phyloP scores from a whole-genome alignment of 2,113 vertebrate species.

The Cyanocitta stelleri region DNA sequence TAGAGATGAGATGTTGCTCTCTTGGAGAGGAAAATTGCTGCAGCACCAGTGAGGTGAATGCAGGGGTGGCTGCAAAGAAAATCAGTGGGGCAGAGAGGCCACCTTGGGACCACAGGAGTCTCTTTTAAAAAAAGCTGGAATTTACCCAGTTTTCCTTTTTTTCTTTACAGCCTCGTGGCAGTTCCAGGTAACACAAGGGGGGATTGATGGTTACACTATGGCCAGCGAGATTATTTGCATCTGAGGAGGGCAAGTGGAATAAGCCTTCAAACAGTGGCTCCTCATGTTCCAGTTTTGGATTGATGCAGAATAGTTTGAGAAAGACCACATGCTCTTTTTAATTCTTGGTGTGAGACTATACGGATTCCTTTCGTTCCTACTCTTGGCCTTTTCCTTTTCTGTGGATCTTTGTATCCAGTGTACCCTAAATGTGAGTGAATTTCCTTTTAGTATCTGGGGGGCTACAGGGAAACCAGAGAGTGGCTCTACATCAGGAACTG shows the following conservation, averaged over 20 bases:
- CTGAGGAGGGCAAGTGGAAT: not conserved
- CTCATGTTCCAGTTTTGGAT: not conserved
- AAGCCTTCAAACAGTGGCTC: not conserved
- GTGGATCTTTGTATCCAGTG: not conserved
- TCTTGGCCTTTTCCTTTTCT: not conserved
- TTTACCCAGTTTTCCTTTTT: not conserved
- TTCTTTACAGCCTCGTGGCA: not conserved
- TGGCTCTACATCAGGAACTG: not conserved
- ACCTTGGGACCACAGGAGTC: not conserved
- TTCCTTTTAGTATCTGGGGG: not conserved
- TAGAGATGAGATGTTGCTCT: rapidly evolving
- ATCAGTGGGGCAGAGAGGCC: not conserved
- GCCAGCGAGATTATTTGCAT: not conserved
- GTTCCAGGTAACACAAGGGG: not conserved
- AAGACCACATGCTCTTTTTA: not conserved
- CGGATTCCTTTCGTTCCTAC: not conserved
- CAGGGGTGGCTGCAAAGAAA: not conserved
- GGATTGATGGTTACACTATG: not conserved
- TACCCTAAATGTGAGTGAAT: not conserved
- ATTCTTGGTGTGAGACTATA: not conserved
- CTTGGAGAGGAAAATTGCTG: not conserved
- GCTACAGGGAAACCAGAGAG: not conserved
- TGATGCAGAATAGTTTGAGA: not conserved
- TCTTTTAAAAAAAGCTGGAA: not conserved
- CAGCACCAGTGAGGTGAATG: not conserved